phyloP scores from a whole-genome alignment of 2,888 invertebrate species.

The Cephus pulcher region DNA sequence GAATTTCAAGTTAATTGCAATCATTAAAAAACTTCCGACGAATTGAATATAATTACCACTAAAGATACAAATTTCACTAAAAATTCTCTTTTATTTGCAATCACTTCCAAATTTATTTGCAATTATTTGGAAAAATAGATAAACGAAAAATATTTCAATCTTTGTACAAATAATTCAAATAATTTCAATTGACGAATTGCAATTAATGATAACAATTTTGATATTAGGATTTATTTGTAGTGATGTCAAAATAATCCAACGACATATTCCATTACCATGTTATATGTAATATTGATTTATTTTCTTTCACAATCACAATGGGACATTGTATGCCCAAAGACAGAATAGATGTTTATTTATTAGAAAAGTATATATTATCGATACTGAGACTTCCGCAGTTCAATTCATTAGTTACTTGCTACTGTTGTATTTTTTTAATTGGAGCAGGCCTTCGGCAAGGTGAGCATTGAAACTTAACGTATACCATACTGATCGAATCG shows the following conservation, averaged over 20 bases:
- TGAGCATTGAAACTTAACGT: constrained; percentile 22
- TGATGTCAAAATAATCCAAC: not conserved
- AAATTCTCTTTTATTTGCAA: not conserved
- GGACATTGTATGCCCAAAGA: constrained; percentile 41
- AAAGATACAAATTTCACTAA: not conserved
- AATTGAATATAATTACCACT: not conserved
- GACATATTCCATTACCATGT: not conserved
- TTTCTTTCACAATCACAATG: constrained; percentile 49
- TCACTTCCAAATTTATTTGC: not conserved
- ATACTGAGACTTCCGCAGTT: not conserved
- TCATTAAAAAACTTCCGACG: not conserved
- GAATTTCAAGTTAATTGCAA: constrained; percentile 33
- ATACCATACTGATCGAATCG: not conserved
- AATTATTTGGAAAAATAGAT: not conserved
- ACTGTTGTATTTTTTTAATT: constrained; percentile 27
- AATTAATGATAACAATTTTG: not conserved
- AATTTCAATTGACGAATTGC: not conserved
- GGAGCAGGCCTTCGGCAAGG: constrained; percentile 44
- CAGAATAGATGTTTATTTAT: constrained; percentile 49
- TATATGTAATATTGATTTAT: constrained; percentile 24
- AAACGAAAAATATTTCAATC: not conserved
- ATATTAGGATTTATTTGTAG: not conserved
- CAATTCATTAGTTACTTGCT: constrained; percentile 12
- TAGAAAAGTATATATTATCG: constrained; percentile 50
- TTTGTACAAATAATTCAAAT: not conserved